These are phyloP conservation scores for Plagiodera versicolora DNA, from an alignment of 2,888 invertebrate genomes.

Conservation along the genomic window DNA sequence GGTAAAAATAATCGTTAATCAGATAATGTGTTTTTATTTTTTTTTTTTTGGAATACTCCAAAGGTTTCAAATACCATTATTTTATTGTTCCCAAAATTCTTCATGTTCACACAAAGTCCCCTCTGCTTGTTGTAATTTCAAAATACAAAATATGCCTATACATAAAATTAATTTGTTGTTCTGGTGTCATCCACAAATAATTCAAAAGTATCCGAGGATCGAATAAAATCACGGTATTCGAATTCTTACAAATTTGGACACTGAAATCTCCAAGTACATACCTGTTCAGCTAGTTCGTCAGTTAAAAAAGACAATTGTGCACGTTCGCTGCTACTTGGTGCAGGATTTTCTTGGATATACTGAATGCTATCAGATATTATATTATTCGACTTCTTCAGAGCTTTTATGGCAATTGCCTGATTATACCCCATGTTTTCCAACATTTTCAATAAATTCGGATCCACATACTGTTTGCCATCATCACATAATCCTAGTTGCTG, in stretches of 20 bases:
- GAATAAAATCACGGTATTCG: background rate
- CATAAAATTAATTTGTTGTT: no score
- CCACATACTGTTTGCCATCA: slow-evolving; percentile 62
- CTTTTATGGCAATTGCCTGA: slow-evolving; percentile 60
- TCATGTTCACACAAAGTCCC: no score
- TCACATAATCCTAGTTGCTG: slow-evolving; percentile 62
- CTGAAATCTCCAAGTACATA: no score
- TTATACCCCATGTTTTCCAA: slow-evolving; percentile 72
- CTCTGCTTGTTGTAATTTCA: no score
- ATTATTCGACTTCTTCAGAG: slow-evolving; percentile 69
- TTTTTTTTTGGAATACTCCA: no score
- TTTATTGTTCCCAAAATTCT: no score
- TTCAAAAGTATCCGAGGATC: background rate
- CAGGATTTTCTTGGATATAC: slow-evolving; percentile 64
- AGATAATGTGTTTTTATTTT: no score
- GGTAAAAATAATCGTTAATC: background rate
- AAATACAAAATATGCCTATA: no score
- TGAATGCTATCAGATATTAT: slow-evolving; percentile 68
- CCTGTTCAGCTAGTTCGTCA: slow-evolving; percentile 50
- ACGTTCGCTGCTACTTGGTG: slow-evolving; percentile 51
- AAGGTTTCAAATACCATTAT: no score
- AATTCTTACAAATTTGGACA: background rate
- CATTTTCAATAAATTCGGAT: slow-evolving; percentile 57
- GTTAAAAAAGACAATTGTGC: slow-evolving; percentile 46
- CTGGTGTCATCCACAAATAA: no score